Evolutionary conservation across 2,888 invertebrate species (phyloP), one percentile per base, ranked within the genome.

Genomic region (Blastobasis adustella): DNA sequence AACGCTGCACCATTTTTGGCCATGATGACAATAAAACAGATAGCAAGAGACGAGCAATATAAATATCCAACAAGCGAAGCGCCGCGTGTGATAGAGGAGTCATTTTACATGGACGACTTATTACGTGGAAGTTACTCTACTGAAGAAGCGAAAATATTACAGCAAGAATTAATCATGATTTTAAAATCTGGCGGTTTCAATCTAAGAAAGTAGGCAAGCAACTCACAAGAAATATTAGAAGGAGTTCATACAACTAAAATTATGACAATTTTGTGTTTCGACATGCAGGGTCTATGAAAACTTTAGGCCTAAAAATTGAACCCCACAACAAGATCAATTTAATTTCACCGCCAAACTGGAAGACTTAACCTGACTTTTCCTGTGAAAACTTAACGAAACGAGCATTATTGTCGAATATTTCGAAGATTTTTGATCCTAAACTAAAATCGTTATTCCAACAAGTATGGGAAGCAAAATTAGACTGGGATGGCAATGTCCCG

Each of bases 21-120:
- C 6, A 56, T 58, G 55, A 55, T 54, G 52, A 58, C 58, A 1
- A 36, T 58, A 23, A 50, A 44, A 38, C 58, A 54, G 45, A 38
- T 56, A n/a, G 54, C 58, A 8, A 37, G 6, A 5, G 56, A 58
- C 10, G 58, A 58, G 39, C 5, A 39, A 8, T 39, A 52, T 4
- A 49, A 45, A 4, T 54, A 47, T n/a, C 49, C n/a, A 5, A n/a
- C 37, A 37, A 23, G 39, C 8, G 10, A 48, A 40, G 53, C 55
- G 38, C 45, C 49, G 4, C 47, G 41, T n/a, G 50, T 51, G 0
- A 4, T 49, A 40, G 40, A 48, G n/a, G 42, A 51, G 6, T 5
- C 39, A 6, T 53, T 54, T 40, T 55, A 53, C 40, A 54, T 55
- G 54, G 49, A 48, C 9, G 44, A 40, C 9, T 6, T 45, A n/a